phyloP scores from a whole-genome alignment of 2,113 vertebrate species.

The Antennarius striatus region DNA sequence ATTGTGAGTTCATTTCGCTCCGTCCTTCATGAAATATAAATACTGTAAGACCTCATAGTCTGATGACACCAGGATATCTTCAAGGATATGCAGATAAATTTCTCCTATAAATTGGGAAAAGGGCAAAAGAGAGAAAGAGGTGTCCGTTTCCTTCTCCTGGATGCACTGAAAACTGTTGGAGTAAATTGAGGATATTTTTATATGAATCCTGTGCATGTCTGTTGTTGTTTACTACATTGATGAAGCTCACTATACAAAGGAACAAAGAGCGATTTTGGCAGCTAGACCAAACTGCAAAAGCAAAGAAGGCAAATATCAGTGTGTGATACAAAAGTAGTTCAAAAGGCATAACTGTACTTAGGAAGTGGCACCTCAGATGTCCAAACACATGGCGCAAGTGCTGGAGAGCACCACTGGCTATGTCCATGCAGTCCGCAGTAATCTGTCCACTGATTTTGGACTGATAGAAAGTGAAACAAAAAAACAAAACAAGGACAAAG shows the following conservation, averaged over 20 bases:
- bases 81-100: constrained; percentile 54
- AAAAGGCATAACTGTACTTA: constrained; percentile 80
- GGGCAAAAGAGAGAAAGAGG: constrained; percentile 49
- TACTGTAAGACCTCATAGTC: constrained; percentile 77
- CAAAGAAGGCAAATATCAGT: constrained; percentile 80
- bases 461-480: constrained; percentile 57
- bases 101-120: constrained; percentile 64
- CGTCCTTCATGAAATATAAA: constrained; percentile 77
- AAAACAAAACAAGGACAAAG: constrained; percentile 71
- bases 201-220: constrained; percentile 58
- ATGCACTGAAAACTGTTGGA: constrained; percentile 55
- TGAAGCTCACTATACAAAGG: constrained; percentile 74
- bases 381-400: constrained; percentile 57
- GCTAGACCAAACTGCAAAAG: constrained; percentile 74
- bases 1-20: constrained; percentile 74
- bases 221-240: constrained; percentile 63
- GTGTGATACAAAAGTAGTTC: constrained; percentile 76
- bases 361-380: constrained; percentile 65
- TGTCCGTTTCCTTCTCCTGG: constrained; percentile 46
- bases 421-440: constrained; percentile 73
- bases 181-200: constrained; percentile 47
- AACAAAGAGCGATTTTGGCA: constrained; percentile 77
- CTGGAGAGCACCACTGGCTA: constrained; percentile 59
- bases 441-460: constrained; percentile 68
- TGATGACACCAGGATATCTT: constrained; percentile 73